Evolutionary conservation across 1,140 invertebrate genomes (phyloP).

Genomic region (Platyura marginata): DNA sequence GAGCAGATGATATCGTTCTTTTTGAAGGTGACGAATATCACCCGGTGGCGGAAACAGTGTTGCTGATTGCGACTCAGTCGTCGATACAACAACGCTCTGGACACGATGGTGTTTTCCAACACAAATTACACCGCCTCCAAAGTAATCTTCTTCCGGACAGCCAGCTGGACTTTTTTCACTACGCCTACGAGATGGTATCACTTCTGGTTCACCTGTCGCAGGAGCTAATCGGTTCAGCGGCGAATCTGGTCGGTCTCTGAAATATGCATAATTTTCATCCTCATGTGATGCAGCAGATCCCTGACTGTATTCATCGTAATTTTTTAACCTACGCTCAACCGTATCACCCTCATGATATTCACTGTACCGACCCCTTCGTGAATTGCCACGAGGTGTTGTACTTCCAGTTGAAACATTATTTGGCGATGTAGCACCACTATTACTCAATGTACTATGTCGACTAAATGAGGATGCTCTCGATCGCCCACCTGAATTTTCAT

Average conservation of each 20-base stretch:
- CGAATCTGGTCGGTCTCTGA: conserved; percentile 21
- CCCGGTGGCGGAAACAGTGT: conserved; percentile 15
- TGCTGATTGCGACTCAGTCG: background rate
- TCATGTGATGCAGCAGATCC: conserved; percentile 40
- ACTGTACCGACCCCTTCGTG: conserved; percentile 17
- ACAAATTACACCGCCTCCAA: background rate
- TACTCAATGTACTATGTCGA: conserved; percentile 16
- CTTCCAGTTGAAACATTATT: conserved; percentile 8
- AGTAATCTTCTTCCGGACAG: background rate
- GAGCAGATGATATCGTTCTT: conserved; percentile 45
- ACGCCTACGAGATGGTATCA: conserved; percentile 5
- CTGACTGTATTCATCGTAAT: conserved; percentile 42
- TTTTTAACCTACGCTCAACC: conserved; percentile 30
- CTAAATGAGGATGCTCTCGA: conserved; percentile 32
- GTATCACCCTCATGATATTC: conserved; percentile 11
- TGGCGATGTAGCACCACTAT: conserved; percentile 11
- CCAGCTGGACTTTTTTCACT: conserved; percentile 17
- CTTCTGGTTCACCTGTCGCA: background rate
- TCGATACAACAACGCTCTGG: conserved; percentile 11
- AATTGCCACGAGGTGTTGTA: conserved; percentile 18
- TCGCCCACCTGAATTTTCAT: conserved; percentile 25
- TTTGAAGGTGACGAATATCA: conserved; percentile 46
- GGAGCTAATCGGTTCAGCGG: conserved; percentile 14
- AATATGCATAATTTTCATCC: conserved; percentile 26
- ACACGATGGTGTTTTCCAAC: background rate